Base-by-base conservation (phyloP, 2,888 invertebrate genomes). In the Blastobasis adustella region DNA sequence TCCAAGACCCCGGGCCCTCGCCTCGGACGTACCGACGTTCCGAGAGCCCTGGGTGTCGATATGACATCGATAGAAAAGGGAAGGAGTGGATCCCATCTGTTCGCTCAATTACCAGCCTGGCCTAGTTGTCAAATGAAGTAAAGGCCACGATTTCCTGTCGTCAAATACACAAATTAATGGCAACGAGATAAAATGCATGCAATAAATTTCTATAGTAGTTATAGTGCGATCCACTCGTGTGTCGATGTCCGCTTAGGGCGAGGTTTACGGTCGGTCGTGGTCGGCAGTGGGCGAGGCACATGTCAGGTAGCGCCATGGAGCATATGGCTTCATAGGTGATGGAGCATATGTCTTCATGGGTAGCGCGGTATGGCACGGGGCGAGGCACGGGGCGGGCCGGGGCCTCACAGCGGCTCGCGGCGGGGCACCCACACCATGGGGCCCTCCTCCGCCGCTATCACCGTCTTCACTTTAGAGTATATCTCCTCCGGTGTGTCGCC, bases 401-500 rank as follows among this genome's bases (percentile, higher is more conserved):
- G 89, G 88, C 91, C 92, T 95, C 94, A 96, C 92, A 96, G 95
- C 87, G 95, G 95, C 88, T 98, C 98, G 78, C 98, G 97, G 60
- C 97, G 95, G 66, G 98, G 97, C 71, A 98, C 96, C 99, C 99
- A 99, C 84, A 98, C 98, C 71, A 91, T 93, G 75, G 98, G 97
- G 61, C 98, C 98, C 66, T 97, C 96, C 90, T 99, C 98, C 72
- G 96, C 96, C 69, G 93, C 92, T 77, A 99, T 98, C 68, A 98
- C 96, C 75, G 96, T 95, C 87, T 98, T 98, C 65, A 97, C 96
- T 87, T 95, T 95, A 65, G 92, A 92, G 90, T 99, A 98, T 71
- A 99, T 96, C 84, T 99, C 99, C 82, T 98, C 98, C 43, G 98
- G 97, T 51, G 98, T 98, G 83, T 99, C 98, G 58, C 98, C 98